These are phyloP conservation scores for Drosophila setosimentum DNA, from an alignment of 2,888 invertebrate genomes.

Conservation along the genomic window DNA sequence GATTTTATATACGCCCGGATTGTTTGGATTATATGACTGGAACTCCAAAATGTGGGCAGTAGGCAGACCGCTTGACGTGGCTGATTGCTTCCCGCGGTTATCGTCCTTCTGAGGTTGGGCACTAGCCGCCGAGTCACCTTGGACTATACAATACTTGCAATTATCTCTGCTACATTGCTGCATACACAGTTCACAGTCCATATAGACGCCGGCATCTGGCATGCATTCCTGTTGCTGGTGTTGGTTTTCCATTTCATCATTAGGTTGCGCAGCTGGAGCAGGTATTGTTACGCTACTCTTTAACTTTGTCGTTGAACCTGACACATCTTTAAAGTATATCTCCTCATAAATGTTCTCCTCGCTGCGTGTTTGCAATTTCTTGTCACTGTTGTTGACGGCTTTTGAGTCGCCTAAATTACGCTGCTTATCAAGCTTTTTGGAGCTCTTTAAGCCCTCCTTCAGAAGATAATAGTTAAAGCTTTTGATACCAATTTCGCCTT, in stretches of 20 bases:
- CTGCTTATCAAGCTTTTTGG: conserved; percentile 84
- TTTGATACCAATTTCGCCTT: conserved; percentile 85
- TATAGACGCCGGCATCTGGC: conserved; percentile 60
- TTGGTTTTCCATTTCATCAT: conserved; percentile 52
- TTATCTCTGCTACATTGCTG: conserved; percentile 84
- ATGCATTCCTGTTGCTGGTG: conserved; percentile 39
- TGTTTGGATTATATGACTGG: conserved; percentile 85
- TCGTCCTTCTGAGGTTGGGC: conserved; percentile 25
- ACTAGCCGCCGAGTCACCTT: conserved; percentile 1
- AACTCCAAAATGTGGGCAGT: conserved; percentile 84
- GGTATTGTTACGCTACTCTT: conserved; percentile 22
- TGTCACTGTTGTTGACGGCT: conserved; percentile 30
- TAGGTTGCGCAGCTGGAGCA: conserved; percentile 43
- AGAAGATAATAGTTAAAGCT: conserved; percentile 85
- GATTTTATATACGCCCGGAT: conserved; percentile 85
- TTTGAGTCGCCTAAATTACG: conserved; percentile 35
- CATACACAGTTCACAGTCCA: conserved; percentile 84
- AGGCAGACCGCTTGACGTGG: conserved; percentile 41
- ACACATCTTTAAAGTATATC: conserved; percentile 84
- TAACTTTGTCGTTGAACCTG: conserved; percentile 32
- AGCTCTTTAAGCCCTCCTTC: conserved; percentile 84
- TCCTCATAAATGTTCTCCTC: conserved; percentile 85
- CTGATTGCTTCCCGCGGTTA: conserved; percentile 20
- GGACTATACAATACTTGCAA: conserved; percentile 82
- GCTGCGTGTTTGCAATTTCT: conserved; percentile 81